These are phyloP conservation scores for Psittacula cyanocephala DNA, from an alignment of 2,113 vertebrate genomes.

Conservation along the genomic window DNA sequence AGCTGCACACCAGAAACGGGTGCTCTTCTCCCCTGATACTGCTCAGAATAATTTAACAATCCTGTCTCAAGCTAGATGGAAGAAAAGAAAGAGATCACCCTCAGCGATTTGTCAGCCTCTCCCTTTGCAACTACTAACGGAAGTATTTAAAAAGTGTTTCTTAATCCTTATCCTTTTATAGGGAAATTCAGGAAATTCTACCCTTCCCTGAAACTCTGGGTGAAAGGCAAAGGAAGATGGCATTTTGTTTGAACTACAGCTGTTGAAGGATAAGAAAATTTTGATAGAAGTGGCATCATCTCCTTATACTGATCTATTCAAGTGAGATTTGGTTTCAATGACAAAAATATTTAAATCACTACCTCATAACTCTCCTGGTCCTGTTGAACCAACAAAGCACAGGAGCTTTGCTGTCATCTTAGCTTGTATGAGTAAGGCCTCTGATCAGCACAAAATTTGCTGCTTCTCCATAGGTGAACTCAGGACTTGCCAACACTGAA, in stretches of 20 bases:
- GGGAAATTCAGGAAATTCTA: not conserved
- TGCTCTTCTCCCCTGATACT: constrained; percentile 11
- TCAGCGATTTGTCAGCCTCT: not conserved
- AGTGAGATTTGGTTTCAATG: not conserved
- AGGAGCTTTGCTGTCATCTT: too few species aligned
- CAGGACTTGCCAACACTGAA: not conserved
- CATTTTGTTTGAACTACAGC: not conserved
- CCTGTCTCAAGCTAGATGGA: not conserved
- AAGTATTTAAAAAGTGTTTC: not conserved
- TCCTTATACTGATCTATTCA: not conserved
- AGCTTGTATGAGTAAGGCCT: not conserved
- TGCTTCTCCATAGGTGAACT: not conserved
- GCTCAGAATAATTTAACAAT: not conserved
- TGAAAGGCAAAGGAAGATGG: not conserved
- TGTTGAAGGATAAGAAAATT: not conserved
- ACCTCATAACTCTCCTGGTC: not conserved
- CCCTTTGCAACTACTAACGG: not conserved
- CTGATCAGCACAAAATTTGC: not conserved
- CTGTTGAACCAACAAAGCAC: not conserved
- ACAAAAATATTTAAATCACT: not conserved
- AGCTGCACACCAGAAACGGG: accelerated
- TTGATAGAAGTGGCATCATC: not conserved
- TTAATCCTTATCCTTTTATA: not conserved
- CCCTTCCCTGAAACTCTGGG: not conserved
- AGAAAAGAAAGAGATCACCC: not conserved